Evolutionary conservation across 2,888 invertebrate species (phyloP), one percentile per base, ranked within the genome.

Genomic region (Falcaria lacertinaria): DNA sequence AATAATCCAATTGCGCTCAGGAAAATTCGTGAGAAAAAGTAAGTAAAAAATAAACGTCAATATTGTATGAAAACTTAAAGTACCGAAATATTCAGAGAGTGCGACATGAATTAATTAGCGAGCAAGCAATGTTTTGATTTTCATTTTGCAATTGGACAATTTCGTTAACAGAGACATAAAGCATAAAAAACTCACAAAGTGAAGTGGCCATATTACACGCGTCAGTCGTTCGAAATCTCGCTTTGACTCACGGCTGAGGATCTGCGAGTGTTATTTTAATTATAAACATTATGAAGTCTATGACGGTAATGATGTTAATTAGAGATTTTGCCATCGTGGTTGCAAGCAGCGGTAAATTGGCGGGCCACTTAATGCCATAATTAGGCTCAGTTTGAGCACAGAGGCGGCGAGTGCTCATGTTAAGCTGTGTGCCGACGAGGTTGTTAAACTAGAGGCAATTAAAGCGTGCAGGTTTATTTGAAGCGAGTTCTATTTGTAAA

Each of bases 181-280:
- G 52, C 51, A 45, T 50, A 54, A 60, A 71, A 73, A 76, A 77
- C 62, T 64, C 63, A 69, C 54, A 80, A 79, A 73, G 64, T 74
- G 64, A 72, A 87, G 84, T 74, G 74, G 76, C 48, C 60, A 56
- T 47, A 61, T 80, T 79, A 74, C 69, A 77, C 77, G 84, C 83
- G 55, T 68, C 77, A 66, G 65, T 67, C 62, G 62, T 55, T 69
- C 64, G 58, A 62, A 75, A 71, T 68, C 74, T 71, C 66, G 71
- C 86, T 87, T 88, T 88, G 85, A 87, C 69, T 73, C 63, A 61
- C 67, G 64, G 56, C 64, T 60, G 65, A 62, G 54, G 62, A 67
- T 58, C 56, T 60, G 66, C 62, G 69, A 86, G 86, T 80, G 83
- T 85, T 86, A 84, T 88, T 86, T 86, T 87, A 88, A 88, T 89